Conservation (phyloP, 2,113 vertebrate genomes). For the Rhegmatorhina hoffmannsi region DNA sequence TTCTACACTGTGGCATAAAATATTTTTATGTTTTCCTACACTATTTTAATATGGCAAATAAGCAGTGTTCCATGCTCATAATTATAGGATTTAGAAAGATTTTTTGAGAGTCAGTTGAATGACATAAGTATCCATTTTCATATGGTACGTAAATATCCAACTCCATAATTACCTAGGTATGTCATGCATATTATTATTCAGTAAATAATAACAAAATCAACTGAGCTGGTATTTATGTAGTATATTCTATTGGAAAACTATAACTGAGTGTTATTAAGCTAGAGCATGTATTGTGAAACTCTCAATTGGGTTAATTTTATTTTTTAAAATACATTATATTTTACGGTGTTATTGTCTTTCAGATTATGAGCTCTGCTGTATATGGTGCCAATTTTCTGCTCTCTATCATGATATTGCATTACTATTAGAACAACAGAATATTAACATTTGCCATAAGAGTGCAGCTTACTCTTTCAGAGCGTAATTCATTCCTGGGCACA, state of each 20-base stretch:
- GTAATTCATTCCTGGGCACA: not conserved
- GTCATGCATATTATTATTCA: not conserved
- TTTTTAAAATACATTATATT: not conserved
- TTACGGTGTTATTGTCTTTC: not conserved
- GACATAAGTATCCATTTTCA: not conserved
- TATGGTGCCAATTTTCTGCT: not conserved
- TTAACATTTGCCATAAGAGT: not conserved
- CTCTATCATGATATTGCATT: not conserved
- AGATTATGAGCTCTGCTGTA: not conserved
- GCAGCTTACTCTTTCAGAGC: not conserved
- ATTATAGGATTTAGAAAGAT: not conserved
- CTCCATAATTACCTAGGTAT: not conserved
- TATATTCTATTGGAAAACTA: not conserved
- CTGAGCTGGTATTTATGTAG: not conserved
- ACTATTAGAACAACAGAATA: not conserved
- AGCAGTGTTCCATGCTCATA: not conserved
- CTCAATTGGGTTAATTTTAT: not conserved
- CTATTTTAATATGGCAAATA: not conserved
- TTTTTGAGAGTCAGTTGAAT: not conserved
- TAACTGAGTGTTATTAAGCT: not conserved
- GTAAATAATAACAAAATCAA: not conserved
- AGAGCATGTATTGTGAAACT: not conserved
- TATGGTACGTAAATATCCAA: not conserved
- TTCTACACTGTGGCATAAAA: not conserved
- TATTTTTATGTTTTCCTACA: not conserved